phyloP scores from a whole-genome alignment of 1,140 invertebrate genomes.

The Apis florea region DNA sequence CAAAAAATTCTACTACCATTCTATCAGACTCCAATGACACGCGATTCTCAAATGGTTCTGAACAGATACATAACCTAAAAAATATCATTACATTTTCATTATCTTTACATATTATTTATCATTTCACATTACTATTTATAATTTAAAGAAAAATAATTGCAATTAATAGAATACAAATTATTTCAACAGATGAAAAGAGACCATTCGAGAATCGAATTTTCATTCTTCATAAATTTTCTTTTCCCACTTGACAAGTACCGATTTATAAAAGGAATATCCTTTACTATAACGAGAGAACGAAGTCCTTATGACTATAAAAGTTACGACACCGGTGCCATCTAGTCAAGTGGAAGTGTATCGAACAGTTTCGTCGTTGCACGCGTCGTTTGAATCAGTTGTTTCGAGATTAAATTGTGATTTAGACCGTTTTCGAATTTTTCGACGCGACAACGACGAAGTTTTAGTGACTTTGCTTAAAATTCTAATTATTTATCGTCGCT shows the following conservation, averaged over 20 bases:
- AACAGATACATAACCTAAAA: no score
- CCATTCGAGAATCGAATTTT: constrained; percentile 12
- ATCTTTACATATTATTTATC: background rate
- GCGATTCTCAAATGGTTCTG: constrained; percentile 11
- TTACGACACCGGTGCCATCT: background rate
- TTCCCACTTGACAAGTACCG: background rate
- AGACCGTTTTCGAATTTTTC: no score
- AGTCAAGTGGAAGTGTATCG: constrained; percentile 17
- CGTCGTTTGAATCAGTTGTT: background rate
- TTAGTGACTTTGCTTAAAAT: background rate
- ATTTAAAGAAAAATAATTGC: background rate
- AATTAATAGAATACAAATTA: background rate
- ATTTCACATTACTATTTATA: background rate
- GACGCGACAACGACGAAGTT: constrained; percentile 6
- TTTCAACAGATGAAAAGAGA: background rate
- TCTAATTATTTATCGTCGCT: background rate
- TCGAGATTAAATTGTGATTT: background rate
- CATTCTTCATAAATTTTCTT: background rate
- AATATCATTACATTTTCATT: background rate
- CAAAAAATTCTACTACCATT: constrained; percentile 8
- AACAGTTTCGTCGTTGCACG: constrained; percentile 13
- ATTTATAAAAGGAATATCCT: background rate
- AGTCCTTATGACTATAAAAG: background rate
- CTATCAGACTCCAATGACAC: constrained; percentile 32
- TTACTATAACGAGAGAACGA: no score